A percentile compares a stretch with the other conserved stretches of the same genome.
phyloP scores from a whole-genome alignment of 1,140 invertebrate genomes.

The Antheraea mylitta region DNA sequence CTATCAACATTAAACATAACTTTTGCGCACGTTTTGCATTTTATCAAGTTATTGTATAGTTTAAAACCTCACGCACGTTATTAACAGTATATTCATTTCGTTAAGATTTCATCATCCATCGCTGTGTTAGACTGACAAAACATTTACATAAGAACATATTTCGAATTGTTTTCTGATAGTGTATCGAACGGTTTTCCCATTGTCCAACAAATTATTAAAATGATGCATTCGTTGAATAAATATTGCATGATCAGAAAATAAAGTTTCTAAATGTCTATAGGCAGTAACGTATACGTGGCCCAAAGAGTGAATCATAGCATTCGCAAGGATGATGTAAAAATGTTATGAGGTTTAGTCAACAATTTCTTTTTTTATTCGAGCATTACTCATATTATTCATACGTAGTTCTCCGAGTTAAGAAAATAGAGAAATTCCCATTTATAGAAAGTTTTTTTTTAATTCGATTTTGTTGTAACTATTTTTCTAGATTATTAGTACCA shows the following conservation, averaged over 20 bases:
- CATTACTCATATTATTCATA: neutral
- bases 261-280: no score
- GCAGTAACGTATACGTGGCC: neutral
- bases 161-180: neutral
- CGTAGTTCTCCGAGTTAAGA: no score
- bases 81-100: neutral
- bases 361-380: neutral
- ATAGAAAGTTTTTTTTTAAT: no score
- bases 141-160: neutral
- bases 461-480: no score
- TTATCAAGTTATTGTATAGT: neutral
- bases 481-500: no score
- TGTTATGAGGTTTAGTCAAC: neutral
- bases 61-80: neutral
- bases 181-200: neutral
- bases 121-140: neutral
- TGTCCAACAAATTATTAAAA: no score
- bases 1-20: neutral
- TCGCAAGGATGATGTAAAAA: neutral
- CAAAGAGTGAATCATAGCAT: neutral
- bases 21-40: neutral
- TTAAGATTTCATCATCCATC: neutral
- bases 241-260: no score
- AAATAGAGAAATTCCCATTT: no score
- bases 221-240: no score